Evolutionary conservation across 2,113 vertebrate species (phyloP), one percentile per base, ranked within the genome.

Genomic region (Pelodiscus sinensis): DNA sequence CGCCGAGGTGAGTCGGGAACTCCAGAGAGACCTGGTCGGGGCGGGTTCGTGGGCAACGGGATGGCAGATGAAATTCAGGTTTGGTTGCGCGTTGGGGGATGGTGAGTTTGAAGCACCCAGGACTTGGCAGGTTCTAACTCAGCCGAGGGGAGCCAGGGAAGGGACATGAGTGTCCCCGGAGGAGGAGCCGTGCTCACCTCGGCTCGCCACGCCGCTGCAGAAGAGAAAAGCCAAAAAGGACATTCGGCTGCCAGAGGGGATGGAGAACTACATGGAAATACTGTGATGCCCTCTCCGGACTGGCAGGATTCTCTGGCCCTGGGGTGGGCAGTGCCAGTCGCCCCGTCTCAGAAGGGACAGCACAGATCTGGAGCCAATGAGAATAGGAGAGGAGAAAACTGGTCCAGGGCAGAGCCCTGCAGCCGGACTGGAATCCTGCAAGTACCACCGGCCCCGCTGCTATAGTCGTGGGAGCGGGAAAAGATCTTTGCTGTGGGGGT

Each of bases 271-370:
- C n/a, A n/a, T n/a, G n/a, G n/a, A 25, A 18, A 18, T 7, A 19
- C 15, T n/a, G 31, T 9, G n/a, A 16, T n/a, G 16, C 15, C 15
- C 65, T 19, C 8, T 68, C 7, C 65, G n/a, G 65, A 68, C 5
- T 8, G 9, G 31, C n/a, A n/a, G 65, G 65, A n/a, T 35, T 8
- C 65, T 35, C 65, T 68, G 65, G 19, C 31, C 65, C 31, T 19
- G 31, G 31, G 1, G 3, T 9, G 29, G 16, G 15, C 31, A 4
- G 16, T 8, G 31, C 15, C 8, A 9, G 16, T n/a, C 16, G 16
- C 65, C 31, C 65, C 31, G n/a, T 35, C 16, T n/a, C 31, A 68
- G 31, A 68, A 68, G 18, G 31, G 65, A 68, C 9, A 18, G 16
- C n/a, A 31, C 31, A n/a, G 65, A n/a, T 8, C 65, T 68, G 65